Percentiles rank a stretch among this genome's conserved stretches.
These are phyloP conservation scores for Arnoldichthys spilopterus DNA, from an alignment of 2,797 vertebrate species.

Conservation along the genomic window DNA sequence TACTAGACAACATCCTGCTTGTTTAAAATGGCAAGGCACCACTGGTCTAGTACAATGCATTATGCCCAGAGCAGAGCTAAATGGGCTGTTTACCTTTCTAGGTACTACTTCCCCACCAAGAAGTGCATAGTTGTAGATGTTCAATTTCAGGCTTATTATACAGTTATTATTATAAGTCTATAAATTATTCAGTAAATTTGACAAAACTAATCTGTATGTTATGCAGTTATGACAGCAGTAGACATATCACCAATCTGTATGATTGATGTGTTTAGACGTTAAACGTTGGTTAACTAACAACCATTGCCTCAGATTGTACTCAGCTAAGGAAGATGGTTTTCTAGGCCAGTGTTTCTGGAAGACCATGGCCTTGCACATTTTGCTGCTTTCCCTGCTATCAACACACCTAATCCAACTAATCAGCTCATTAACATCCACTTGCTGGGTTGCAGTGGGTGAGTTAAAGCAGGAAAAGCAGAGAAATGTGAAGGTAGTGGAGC, in stretches of 20 bases:
- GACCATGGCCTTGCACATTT: too few relatives aligned
- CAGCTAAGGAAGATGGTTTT: too few relatives aligned
- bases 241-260: constrained; percentile 23
- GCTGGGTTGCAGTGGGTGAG: too few relatives aligned
- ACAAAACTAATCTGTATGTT: not conserved
- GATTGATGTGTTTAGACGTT: constrained; percentile 32
- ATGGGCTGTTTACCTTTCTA: not conserved
- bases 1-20: not conserved
- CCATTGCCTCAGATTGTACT: not conserved
- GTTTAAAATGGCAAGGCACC: too few relatives aligned
- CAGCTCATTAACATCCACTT: too few relatives aligned
- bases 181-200: not conserved
- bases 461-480: too few relatives aligned
- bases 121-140: not conserved
- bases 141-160: not conserved
- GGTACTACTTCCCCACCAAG: not conserved
- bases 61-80: not conserved
- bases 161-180: not conserved
- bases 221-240: not conserved
- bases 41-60: not conserved
- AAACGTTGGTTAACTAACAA: constrained; percentile 32
- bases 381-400: too few relatives aligned
- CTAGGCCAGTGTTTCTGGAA: too few relatives aligned
- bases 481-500: too few relatives aligned
- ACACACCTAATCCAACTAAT: too few relatives aligned